Evolutionary conservation across 2,888 invertebrate species (phyloP).

Genomic region (Melipona bicolor): DNA sequence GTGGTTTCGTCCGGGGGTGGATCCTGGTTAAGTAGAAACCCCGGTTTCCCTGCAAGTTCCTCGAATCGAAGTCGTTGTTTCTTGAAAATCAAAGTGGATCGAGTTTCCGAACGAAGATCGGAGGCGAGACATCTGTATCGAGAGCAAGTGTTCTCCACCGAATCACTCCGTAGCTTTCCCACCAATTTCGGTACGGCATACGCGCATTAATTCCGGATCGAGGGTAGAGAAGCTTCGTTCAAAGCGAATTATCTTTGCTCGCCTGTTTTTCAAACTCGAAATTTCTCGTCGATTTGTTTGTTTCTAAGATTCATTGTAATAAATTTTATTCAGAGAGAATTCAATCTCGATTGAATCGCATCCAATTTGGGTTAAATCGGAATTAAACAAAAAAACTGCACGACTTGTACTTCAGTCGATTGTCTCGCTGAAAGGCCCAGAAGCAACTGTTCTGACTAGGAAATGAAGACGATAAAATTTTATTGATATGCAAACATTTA

Average conservation of each 20-base stretch:
- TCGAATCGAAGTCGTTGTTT: background rate
- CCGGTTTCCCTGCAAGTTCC: conserved; percentile 2
- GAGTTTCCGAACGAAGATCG: background rate
- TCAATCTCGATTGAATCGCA: background rate
- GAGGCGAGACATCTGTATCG: background rate
- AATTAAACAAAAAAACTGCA: background rate
- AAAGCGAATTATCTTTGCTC: background rate
- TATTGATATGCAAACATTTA: too few species aligned
- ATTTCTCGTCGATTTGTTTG: background rate
- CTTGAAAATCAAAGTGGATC: conserved; percentile 2
- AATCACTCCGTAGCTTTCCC: background rate
- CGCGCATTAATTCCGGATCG: background rate
- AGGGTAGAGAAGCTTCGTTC: background rate
- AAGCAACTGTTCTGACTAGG: too few species aligned
- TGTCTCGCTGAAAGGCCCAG: too few species aligned
- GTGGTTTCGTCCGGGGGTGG: background rate
- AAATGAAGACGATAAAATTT: too few species aligned
- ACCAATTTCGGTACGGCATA: background rate
- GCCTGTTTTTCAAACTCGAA: background rate
- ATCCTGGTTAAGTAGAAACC: conserved; percentile 22
- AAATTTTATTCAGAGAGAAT: background rate
- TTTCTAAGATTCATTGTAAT: too few species aligned
- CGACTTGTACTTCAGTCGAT: background rate
- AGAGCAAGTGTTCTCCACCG: background rate
- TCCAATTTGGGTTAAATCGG: background rate